Evolutionary conservation across 2,888 invertebrate species (phyloP), one percentile per base, ranked within the genome.

Genomic region (Eutolmus rufibarbis): DNA sequence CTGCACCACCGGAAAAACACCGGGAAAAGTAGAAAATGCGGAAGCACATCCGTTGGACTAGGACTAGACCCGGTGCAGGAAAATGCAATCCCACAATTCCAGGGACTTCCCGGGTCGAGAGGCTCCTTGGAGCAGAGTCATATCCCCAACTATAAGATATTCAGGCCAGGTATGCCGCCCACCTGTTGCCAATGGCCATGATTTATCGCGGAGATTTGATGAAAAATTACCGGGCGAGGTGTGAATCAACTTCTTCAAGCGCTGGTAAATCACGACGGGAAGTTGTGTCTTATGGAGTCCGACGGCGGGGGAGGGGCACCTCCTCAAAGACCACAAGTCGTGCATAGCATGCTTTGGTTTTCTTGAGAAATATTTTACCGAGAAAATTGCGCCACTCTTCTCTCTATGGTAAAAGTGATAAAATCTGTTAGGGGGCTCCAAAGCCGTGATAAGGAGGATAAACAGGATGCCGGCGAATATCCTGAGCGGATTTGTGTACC

Each of bases 201-300:
- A 78, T 78, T 78, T 78, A 78, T 78, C n/a, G 40, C 37, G 43
- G 37, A 40, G 43, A 78, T 78, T 78, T 78, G 78, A 78, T 78
- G 78, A 78, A 78, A 78, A 78, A 78, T 78, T 78, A 78, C 78
- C n/a, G 19, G 37, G 31, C 14, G 40, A 78, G 43, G 78, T 78
- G 78, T 78, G 43, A 78, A 78, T 43, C 78, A 78, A 43, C n/a
- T 43, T 78, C 8, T 43, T 78, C 37, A n/a, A 78, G 16, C 12
- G 78, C 23, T 19, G n/a, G 37, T 78, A 78, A 78, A 78, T 78
- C 78, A 43, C 78, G 37, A n/a, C 78, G 5, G 8, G 16, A 16
- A n/a, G 56, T 19, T 56, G 19, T 19, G 8, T 19, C 56, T 19
- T 16, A 46, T 56, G 56, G 56, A 56, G 19, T 19, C 19, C n/a